A percentile compares a stretch with the other conserved stretches of the same genome.
Evolutionary conservation across 2,888 invertebrate genomes (phyloP).

Genomic region (Azorinus chamasolen): DNA sequence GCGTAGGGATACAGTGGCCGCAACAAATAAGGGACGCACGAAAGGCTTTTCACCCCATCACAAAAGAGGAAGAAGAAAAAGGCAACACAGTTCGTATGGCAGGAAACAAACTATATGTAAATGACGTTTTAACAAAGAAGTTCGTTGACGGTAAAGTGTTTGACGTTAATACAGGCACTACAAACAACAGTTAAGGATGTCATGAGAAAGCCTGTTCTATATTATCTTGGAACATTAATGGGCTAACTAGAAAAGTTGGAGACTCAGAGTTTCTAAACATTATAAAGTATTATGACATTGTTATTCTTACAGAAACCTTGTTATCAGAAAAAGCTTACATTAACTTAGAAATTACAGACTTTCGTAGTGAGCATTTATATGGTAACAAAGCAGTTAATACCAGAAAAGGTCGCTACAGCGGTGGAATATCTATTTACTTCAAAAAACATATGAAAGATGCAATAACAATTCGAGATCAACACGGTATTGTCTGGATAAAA

Average conservation of each 20-base stretch:
- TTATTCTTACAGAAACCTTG: constrained; percentile 8
- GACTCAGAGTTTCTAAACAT: neutral
- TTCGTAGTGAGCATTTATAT: neutral
- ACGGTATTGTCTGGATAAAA: constrained; percentile 1
- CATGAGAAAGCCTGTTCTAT: neutral
- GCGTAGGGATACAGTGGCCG: constrained; percentile 18
- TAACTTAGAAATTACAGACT: constrained; percentile 2
- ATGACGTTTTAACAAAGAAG: constrained; percentile 6
- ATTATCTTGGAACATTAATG: constrained; percentile 15
- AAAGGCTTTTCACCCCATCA: constrained; percentile 8
- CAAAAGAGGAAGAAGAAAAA: constrained; percentile 7
- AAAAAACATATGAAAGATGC: neutral
- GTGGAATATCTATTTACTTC: too few relatives aligned
- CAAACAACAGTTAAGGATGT: constrained; percentile 1
- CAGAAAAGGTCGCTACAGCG: too few relatives aligned
- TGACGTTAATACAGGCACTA: neutral
- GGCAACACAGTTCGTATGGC: neutral
- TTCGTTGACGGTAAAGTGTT: too few relatives aligned
- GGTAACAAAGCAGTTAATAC: neutral
- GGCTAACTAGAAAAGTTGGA: constrained; percentile 1
- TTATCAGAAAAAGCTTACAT: neutral
- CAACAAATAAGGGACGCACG: constrained; percentile 16
- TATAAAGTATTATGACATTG: neutral
- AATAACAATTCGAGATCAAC: neutral
- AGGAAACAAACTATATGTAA: constrained; percentile 16